phyloP scores from a whole-genome alignment of 2,797 vertebrate genomes.

The Martes flavigula region DNA sequence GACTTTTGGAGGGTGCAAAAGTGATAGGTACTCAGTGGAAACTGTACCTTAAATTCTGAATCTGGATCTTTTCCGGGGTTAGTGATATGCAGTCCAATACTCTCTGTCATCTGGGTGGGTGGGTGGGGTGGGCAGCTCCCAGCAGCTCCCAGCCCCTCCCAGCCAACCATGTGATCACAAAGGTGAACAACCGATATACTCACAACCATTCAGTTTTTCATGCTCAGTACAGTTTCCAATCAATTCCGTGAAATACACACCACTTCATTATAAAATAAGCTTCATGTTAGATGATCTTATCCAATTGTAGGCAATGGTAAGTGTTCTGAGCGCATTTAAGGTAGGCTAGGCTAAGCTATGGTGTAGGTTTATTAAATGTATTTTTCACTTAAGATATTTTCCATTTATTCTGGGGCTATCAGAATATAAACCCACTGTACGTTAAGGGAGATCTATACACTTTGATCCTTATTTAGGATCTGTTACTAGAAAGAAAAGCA shows the following conservation, averaged over 20 bases:
- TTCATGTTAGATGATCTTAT: neutral
- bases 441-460: neutral
- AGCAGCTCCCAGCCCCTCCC: neutral
- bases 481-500: slow-evolving; percentile 70
- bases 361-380: neutral
- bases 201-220: neutral
- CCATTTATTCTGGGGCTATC: neutral
- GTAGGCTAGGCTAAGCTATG: neutral
- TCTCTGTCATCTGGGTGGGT: neutral
- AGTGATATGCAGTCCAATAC: neutral
- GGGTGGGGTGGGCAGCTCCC: neutral
- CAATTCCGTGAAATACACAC: neutral
- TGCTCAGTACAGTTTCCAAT: neutral
- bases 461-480: slow-evolving; percentile 72
- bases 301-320: neutral
- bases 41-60: neutral
- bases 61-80: neutral
- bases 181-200: neutral
- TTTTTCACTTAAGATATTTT: neutral
- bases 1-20: neutral
- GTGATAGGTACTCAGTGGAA: neutral
- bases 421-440: neutral
- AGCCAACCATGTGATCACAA: neutral
- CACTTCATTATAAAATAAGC: neutral
- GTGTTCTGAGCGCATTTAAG: too few relatives aligned